Evolutionary conservation across 2,888 invertebrate genomes (phyloP), one percentile per base, ranked within the genome.

Genomic region (Cataglyphis livida): DNA sequence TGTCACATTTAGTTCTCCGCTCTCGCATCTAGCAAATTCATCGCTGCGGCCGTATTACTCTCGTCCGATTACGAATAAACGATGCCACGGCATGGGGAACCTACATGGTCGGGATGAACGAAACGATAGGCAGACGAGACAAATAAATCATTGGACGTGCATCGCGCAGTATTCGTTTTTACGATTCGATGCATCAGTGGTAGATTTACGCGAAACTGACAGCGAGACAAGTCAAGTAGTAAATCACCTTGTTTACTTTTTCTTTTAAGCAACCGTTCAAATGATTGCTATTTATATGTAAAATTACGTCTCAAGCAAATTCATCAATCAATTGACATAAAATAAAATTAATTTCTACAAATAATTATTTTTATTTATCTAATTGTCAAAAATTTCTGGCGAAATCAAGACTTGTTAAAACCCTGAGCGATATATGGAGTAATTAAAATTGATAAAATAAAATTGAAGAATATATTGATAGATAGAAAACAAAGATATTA

Each of bases 31-130:
- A 68, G 59, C 32, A 59, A 79, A 79, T 79, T 71, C 71, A 59
- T 79, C 32, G 44, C 48, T 61, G 44, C 57, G 15, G 71, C n/a
- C 59, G 9, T 59, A 71, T 79, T 79, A 48, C 32, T 71, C 78
- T 71, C 59, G 78, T 59, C 57, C 78, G 78, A 79, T 79, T 79
- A 79, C 71, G 78, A 79, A 79, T 79, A 71, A 79, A 79, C 66
- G 76, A 76, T 41, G 41, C 44, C 44, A 48, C 35, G 64, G n/a
- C 59, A 38, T 18, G 38, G 74, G 54, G 48, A 41, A 28, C n/a
- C n/a, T 25, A 4, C 59, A 3, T 71, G 21, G 35, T 28, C 38
- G 41, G 54, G 76, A 76, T 76, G 41, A 76, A 57, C 66, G 76
- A 41, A 66, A 66, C 59, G 78, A 59, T 71, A 59, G 78, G 59